phyloP scores from a whole-genome alignment of 1,140 invertebrate genomes.

The Microplitis demolitor region DNA sequence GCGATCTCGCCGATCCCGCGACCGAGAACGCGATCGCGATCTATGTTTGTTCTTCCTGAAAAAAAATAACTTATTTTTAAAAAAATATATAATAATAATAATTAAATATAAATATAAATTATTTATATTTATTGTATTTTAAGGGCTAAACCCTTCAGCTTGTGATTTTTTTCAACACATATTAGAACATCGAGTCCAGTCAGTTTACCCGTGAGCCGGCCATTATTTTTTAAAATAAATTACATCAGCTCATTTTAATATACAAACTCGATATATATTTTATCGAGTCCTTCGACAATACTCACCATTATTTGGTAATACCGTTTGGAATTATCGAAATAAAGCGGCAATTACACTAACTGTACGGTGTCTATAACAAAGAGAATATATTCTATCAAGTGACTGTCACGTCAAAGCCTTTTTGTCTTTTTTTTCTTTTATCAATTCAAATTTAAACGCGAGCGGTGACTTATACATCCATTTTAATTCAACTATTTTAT shows the following conservation, averaged over 20 bases:
- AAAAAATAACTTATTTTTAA: constrained; percentile 27
- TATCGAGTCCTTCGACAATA: constrained; percentile 35
- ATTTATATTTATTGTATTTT: too few species aligned
- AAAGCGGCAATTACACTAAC: constrained; percentile 60
- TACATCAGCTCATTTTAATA: background rate
- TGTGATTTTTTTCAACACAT: background rate
- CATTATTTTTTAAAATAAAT: background rate
- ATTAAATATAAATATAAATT: background rate
- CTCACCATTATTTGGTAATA: constrained; percentile 57
- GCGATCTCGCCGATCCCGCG: constrained; percentile 55
- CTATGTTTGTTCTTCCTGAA: constrained; percentile 60
- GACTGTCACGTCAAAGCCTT: constrained; percentile 36
- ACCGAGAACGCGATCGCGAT: constrained; percentile 58
- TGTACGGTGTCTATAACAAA: constrained; percentile 62
- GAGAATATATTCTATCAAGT: constrained; percentile 59
- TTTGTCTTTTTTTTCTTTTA: constrained; percentile 15
- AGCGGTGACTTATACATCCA: constrained; percentile 1
- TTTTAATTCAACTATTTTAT: background rate
- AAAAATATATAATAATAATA: background rate
- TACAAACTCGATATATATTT: constrained; percentile 6
- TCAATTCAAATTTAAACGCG: constrained; percentile 8
- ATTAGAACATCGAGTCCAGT: constrained; percentile 18
- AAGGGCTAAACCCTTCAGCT: background rate
- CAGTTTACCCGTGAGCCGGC: background rate
- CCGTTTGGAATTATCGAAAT: constrained; percentile 61